phyloP scores from a whole-genome alignment of 2,888 invertebrate genomes.

The Mellilla xanthometata region DNA sequence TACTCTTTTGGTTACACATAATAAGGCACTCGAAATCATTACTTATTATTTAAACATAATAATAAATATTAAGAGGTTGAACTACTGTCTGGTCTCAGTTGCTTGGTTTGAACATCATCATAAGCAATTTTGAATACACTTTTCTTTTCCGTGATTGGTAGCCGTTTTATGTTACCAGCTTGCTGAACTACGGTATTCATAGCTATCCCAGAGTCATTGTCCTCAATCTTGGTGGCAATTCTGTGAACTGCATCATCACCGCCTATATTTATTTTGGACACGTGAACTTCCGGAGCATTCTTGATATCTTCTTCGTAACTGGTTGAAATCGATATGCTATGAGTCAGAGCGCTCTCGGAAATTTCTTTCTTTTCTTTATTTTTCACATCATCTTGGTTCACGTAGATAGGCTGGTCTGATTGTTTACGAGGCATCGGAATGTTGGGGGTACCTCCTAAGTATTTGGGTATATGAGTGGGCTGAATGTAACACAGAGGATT shows the following conservation, averaged over 20 bases:
- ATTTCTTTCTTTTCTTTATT: conserved; percentile 54
- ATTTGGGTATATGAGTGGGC: conserved; percentile 84
- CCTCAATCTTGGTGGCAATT: conserved; percentile 74
- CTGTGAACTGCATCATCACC: conserved; percentile 59
- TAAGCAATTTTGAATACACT: conserved; percentile 97
- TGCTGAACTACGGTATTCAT: conserved; percentile 84
- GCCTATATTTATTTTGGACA: conserved; percentile 78
- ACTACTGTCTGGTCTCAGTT: conserved; percentile 90
- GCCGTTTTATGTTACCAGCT: conserved; percentile 82
- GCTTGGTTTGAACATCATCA: conserved; percentile 93
- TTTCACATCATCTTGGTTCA: conserved; percentile 73
- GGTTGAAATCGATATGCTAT: conserved; percentile 74
- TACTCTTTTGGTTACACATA: conserved; percentile 40
- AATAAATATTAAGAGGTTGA: conserved; percentile 86
- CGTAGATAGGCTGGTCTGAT: conserved; percentile 73
- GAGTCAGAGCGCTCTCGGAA: conserved; percentile 69
- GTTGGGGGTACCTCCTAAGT: conserved; percentile 81
- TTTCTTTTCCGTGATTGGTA: conserved; percentile 92
- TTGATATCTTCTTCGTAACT: conserved; percentile 63
- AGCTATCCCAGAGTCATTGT: conserved; percentile 91
- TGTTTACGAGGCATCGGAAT: conserved; percentile 60
- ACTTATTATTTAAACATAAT: conserved; percentile 22
- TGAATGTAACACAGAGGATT: conserved; percentile 78
- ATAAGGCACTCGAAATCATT: conserved; percentile 58
- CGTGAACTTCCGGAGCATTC: conserved; percentile 75